Evolutionary conservation across 1,140 invertebrate species (phyloP).

Genomic region (Drosophila pseudoobscura): DNA sequence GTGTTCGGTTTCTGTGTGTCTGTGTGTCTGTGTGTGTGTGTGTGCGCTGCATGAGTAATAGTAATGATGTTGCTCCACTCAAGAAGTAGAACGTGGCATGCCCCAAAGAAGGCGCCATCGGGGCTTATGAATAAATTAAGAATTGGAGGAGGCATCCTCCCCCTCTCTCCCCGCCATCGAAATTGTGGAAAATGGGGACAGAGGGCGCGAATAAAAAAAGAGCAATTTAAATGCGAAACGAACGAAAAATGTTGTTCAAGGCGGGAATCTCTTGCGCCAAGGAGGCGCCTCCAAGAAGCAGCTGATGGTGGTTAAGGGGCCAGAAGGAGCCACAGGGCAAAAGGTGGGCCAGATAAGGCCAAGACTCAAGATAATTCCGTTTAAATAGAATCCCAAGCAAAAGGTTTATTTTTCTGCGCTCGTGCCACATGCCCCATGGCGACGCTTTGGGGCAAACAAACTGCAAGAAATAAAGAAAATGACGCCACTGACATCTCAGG

Average conservation of each 20-base stretch:
- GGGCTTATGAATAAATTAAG: constrained; percentile 80
- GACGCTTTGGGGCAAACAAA: constrained; percentile 55
- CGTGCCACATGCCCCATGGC: constrained; percentile 2
- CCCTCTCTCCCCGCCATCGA: background rate
- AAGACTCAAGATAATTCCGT: constrained; percentile 70
- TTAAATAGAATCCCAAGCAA: constrained; percentile 72
- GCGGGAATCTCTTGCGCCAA: background rate
- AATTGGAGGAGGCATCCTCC: constrained; percentile 16
- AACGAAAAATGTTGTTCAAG: constrained; percentile 26
- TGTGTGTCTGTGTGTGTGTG: constrained; percentile 15
- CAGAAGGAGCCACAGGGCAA: background rate
- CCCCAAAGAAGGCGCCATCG: constrained; percentile 44
- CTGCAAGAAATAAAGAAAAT: constrained; percentile 75
- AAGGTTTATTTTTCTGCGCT: constrained; percentile 10
- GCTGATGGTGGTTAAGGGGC: background rate
- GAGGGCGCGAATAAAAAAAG: constrained; percentile 69
- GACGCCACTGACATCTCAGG: constrained; percentile 59
- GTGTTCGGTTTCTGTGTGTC: constrained; percentile 5
- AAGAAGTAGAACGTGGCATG: constrained; percentile 43
- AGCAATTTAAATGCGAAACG: constrained; percentile 65
- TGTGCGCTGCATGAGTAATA: constrained; percentile 72
- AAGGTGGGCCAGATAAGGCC: constrained; percentile 43
- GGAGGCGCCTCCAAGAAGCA: constrained; percentile 22
- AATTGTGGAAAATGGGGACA: constrained; percentile 47
- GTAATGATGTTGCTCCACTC: constrained; percentile 79